phyloP scores from a whole-genome alignment of 2,888 invertebrate genomes.

The Pterostichus niger region DNA sequence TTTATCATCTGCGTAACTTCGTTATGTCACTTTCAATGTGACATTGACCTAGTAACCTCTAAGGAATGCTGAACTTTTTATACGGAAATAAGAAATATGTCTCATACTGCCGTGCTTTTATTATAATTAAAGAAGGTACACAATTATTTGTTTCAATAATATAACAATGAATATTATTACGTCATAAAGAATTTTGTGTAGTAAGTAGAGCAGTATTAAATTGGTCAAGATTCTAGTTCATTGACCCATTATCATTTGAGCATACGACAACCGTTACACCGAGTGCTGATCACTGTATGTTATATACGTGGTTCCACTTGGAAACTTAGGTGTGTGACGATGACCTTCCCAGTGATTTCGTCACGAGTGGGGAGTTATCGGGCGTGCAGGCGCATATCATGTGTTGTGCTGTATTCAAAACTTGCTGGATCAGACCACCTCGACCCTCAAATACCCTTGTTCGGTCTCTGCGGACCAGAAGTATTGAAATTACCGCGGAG shows the following conservation, averaged over 20 bases:
- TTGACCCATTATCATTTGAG: slow-evolving; percentile 16
- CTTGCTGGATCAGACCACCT: slow-evolving; percentile 43
- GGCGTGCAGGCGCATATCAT: slow-evolving; percentile 19
- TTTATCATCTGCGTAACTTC: neutral
- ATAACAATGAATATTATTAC: neutral
- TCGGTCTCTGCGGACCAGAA: neutral
- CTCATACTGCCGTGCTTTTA: neutral
- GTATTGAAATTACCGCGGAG: slow-evolving; percentile 21
- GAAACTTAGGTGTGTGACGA: slow-evolving; percentile 1
- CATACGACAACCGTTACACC: slow-evolving; percentile 26
- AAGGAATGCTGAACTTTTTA: slow-evolving; percentile 15
- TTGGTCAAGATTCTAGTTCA: slow-evolving; percentile 32
- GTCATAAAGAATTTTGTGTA: neutral
- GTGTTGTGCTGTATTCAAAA: slow-evolving; percentile 21
- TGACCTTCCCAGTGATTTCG: slow-evolving; percentile 49
- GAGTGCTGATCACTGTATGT: slow-evolving; percentile 43
- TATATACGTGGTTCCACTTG: slow-evolving; percentile 25
- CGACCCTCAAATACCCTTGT: slow-evolving; percentile 62
- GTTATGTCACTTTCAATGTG: slow-evolving; percentile 5
- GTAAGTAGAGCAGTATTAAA: neutral
- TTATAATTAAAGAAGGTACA: neutral
- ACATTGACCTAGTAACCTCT: slow-evolving; percentile 61
- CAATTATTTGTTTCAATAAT: neutral
- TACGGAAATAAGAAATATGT: slow-evolving; percentile 18
- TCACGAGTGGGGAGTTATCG: slow-evolving; percentile 53